phyloP scores from a whole-genome alignment of 2,888 invertebrate genomes.

The Nymphalis c-album region DNA sequence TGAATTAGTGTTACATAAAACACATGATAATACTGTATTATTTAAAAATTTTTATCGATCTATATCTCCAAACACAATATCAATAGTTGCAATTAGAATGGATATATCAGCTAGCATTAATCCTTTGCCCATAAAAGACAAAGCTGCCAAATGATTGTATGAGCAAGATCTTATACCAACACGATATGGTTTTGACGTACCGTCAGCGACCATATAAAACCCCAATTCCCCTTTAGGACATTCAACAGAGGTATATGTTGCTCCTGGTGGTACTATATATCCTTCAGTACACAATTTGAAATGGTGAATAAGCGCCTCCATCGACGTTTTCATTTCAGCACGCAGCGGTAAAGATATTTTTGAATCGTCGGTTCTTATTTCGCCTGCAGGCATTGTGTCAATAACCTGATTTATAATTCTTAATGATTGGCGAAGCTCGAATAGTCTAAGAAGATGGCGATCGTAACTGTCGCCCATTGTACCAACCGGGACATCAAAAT shows the following conservation, averaged over 20 bases:
- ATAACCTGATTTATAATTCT: constrained; percentile 90
- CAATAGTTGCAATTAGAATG: constrained; percentile 87
- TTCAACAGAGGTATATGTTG: constrained; percentile 89
- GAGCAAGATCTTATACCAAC: constrained; percentile 82
- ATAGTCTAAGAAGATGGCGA: constrained; percentile 85
- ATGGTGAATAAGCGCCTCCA: constrained; percentile 95
- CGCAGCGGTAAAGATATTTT: constrained; percentile 89
- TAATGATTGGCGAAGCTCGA: constrained; percentile 89
- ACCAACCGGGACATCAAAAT: constrained; percentile 92
- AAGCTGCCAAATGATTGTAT: constrained; percentile 83
- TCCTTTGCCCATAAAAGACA: constrained; percentile 83
- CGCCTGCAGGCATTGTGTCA: constrained; percentile 91
- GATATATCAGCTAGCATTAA: constrained; percentile 90
- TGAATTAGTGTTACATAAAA: not conserved
- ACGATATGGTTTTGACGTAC: constrained; percentile 88
- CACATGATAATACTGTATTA: not conserved
- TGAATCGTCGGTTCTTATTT: constrained; percentile 89
- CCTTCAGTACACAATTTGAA: constrained; percentile 93
- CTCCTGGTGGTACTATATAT: constrained; percentile 90
- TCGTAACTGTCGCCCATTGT: constrained; percentile 92
- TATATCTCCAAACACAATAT: constrained; percentile 83
- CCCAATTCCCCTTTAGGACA: constrained; percentile 94
- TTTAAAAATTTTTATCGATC: constrained; percentile 70
- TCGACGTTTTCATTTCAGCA: constrained; percentile 91
- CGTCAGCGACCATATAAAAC: constrained; percentile 92